Evolutionary conservation across 2,888 invertebrate species (phyloP).

Genomic region (Heliconius hortense): DNA sequence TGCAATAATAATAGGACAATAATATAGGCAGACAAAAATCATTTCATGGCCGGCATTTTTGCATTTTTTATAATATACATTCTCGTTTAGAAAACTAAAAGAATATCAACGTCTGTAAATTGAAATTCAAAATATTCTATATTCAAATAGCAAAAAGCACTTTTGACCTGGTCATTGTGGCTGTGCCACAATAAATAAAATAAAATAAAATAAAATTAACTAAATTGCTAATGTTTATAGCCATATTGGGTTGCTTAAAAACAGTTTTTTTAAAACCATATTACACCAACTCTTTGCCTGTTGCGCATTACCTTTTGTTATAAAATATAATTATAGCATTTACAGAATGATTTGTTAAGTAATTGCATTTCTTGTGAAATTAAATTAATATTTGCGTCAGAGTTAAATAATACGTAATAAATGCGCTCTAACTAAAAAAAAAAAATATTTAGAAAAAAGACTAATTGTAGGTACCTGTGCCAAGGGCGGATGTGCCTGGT

Average conservation of each 20-base stretch:
- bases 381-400: background rate
- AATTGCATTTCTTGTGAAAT: background rate
- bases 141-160: too few relatives aligned
- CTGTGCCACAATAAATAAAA: too few relatives aligned
- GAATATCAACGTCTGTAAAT: too few relatives aligned
- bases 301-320: background rate
- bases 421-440: background rate
- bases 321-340: background rate
- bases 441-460: too few relatives aligned
- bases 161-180: background rate
- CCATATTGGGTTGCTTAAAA: background rate
- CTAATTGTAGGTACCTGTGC: slow-evolving; percentile 64
- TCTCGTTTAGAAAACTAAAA: too few relatives aligned
- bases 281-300: background rate
- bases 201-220: too few relatives aligned
- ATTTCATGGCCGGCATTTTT: background rate
- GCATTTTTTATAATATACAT: background rate
- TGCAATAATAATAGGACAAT: slow-evolving; percentile 27
- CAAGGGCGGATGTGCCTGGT: slow-evolving; percentile 79
- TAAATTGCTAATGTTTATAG: background rate
- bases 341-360: background rate
- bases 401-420: background rate
- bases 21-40: too few relatives aligned
- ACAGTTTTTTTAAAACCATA: too few relatives aligned
- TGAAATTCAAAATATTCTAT: too few relatives aligned